Evolutionary conservation across 1,140 invertebrate genomes (phyloP).

Genomic region (Steinernema khuongi): DNA sequence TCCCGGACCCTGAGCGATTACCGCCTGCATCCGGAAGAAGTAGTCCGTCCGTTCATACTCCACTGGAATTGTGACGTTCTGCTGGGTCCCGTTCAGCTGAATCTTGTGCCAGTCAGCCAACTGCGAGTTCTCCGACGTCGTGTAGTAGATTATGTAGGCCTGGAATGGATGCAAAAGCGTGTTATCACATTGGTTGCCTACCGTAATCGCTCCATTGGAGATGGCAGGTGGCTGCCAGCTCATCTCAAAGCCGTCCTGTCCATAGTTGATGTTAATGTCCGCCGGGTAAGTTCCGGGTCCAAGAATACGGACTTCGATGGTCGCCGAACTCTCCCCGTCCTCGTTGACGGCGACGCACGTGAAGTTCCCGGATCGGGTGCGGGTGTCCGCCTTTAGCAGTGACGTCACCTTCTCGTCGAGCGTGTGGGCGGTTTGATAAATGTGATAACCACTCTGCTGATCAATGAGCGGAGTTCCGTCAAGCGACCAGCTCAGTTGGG

Average conservation of each 20-base stretch:
- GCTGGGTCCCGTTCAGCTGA: background rate
- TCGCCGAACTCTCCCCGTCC: background rate
- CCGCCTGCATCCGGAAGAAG: background rate
- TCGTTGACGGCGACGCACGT: background rate
- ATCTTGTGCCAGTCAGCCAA: constrained; percentile 6
- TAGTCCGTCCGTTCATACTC: background rate
- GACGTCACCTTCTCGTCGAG: constrained; percentile 3
- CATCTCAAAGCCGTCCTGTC: constrained; percentile 8
- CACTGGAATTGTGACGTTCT: background rate
- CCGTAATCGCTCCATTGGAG: background rate
- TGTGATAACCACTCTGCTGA: background rate
- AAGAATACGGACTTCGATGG: background rate
- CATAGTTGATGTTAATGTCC: background rate
- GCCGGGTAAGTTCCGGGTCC: background rate
- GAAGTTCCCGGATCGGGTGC: background rate
- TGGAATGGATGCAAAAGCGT: background rate
- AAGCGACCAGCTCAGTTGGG: background rate
- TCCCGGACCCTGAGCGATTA: background rate
- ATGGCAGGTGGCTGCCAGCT: background rate
- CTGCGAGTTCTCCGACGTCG: constrained; percentile 2
- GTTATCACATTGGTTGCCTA: background rate
- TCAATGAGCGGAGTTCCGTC: background rate
- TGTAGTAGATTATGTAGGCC: constrained; percentile 3
- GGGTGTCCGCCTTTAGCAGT: background rate
- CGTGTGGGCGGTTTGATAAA: constrained; percentile 10